Conservation (phyloP, 2,113 vertebrate genomes). For the Greenwoodochromis staneri region DNA sequence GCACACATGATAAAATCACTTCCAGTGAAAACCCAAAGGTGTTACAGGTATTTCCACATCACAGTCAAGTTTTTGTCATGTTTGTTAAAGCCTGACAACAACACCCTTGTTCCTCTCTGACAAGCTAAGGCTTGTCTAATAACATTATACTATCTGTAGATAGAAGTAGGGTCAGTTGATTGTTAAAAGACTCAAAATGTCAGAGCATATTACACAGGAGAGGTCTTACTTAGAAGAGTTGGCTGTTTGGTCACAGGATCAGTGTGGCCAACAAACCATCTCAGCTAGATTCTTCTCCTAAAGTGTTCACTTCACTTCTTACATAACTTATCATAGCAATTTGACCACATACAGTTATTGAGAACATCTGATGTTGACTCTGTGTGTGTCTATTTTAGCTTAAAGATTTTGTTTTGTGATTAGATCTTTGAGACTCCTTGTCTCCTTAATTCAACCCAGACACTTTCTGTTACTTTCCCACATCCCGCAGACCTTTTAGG, state of each 20-base stretch:
- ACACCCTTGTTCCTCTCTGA: not conserved
- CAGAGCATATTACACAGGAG: not conserved
- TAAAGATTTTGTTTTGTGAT: no score
- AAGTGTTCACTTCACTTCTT: not conserved
- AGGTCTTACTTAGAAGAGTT: accelerated
- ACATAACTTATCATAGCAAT: not conserved
- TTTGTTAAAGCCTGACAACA: not conserved
- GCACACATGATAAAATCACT: not conserved
- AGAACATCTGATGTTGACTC: accelerated
- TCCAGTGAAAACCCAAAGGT: not conserved
- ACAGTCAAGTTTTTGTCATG: not conserved
- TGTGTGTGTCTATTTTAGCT: not conserved
- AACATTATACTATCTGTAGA: not conserved
- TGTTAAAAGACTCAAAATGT: not conserved
- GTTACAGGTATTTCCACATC: not conserved
- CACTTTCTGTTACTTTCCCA: no score
- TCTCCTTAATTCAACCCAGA: no score
- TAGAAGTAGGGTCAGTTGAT: not conserved
- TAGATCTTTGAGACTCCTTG: no score
- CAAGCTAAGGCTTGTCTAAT: not conserved
- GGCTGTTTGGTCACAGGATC: not conserved
- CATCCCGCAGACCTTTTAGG: no score
- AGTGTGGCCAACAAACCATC: not conserved
- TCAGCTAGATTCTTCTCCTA: not conserved
- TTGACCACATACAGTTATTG: not conserved